Evolutionary conservation across 92 coral and sea anemone species (phyloP), one percentile per base, ranked within the genome.

Genomic region (Anthopleura xanthogrammica): DNA sequence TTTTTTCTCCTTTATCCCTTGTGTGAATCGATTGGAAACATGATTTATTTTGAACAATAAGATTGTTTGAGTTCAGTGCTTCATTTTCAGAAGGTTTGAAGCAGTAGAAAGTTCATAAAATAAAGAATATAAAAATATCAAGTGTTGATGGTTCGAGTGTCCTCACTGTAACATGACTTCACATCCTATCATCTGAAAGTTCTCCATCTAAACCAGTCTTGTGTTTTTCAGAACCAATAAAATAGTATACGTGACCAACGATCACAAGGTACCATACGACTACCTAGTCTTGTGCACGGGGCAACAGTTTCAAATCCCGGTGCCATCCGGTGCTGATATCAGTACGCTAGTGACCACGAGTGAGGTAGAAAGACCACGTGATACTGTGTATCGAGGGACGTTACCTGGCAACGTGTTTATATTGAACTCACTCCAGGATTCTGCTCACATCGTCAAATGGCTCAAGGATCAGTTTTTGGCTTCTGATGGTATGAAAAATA

Each of bases 311-410:
- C 92, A 89, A 80, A 76, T 96, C 66, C 97, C 99, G 20, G 87
- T 93, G 57, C 99, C 99, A 19, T 94, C 93, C 20, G 98, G 95
- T 41, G 99, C 99, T 2, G 98, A 96, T 80, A 94, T 96, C 80
- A 83, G 88, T 80, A 96, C 98, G 29, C 88, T 96, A 22, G 99
- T 96, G 23, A 96, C 99, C 19, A 96, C 99, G 39, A 95, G 98
- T 88, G 99, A 96, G 83, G 99, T 96, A 62, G 86, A 88, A 2
- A 86, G 80, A 43, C 94, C 94, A 0, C 77, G 82, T 58, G 85
- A 88, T 41, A 58, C 94, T 50, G 91, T 95, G 7, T 92, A 90
- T 83, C 84, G 82, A 86, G 98, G 89, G 19, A 64, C 87, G 60
- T 84, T 94, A 23, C 99, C 99, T 5, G 73, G 80, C 11, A 89